phyloP scores from a whole-genome alignment of 2,797 vertebrate genomes.

The Rhinichthys osculus region DNA sequence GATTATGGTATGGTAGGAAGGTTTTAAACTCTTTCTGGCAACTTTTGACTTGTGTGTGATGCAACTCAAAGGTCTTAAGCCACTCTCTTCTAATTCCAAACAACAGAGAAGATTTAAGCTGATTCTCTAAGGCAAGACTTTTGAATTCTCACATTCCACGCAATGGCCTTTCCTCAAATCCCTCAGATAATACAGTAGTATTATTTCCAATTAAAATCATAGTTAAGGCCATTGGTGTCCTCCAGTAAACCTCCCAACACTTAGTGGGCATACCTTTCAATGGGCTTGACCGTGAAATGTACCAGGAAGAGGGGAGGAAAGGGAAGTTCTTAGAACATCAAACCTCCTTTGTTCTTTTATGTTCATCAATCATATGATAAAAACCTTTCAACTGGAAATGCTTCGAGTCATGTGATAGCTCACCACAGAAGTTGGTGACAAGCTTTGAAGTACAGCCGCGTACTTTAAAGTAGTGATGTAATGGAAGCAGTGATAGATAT shows the following conservation, averaged over 20 bases:
- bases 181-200: neutral
- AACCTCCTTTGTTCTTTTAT: slow-evolving; percentile 31
- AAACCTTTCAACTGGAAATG: slow-evolving; percentile 36
- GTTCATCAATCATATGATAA: slow-evolving; percentile 47
- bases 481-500: slow-evolving; percentile 14
- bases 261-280: neutral
- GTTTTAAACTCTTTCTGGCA: slow-evolving; percentile 39
- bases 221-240: slow-evolving; percentile 36
- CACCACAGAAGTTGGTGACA: slow-evolving; percentile 33
- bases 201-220: slow-evolving; percentile 59
- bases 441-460: slow-evolving; percentile 40
- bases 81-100: slow-evolving; percentile 42
- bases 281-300: neutral
- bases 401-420: slow-evolving; percentile 34
- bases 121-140: slow-evolving; percentile 39
- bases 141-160: slow-evolving; percentile 48
- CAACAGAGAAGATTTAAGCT: slow-evolving; percentile 31
- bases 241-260: neutral
- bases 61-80: slow-evolving; percentile 29
- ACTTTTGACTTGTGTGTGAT: slow-evolving; percentile 23
- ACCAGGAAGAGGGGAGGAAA: slow-evolving; percentile 32
- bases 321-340: slow-evolving; percentile 44
- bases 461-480: neutral
- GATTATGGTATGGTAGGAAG: neutral
- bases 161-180: slow-evolving; percentile 46